Base-by-base conservation (phyloP, 2,113 vertebrate species). In the Ornithorhynchus anatinus region DNA sequence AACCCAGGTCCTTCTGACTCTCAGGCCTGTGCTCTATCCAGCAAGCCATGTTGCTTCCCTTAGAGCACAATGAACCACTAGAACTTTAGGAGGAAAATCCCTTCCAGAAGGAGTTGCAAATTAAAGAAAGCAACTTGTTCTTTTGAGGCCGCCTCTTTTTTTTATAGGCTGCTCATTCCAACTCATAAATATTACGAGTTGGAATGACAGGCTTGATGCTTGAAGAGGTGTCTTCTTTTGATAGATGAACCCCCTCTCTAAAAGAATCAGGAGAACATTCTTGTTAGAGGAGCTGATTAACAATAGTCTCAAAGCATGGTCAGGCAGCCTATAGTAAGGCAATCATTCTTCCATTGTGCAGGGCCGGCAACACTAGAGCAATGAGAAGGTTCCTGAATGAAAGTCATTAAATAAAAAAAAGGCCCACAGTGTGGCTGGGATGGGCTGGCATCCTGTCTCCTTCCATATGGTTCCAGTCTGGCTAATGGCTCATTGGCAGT, bases 391-490 rank as follows among this genome's bases (percentile, higher is more conserved):
- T 68, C 77, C 81, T 81, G 60, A 58, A 63, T 70, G 67, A 72
- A 60, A 85, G 77, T 57, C 75, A 84, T 84, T 84, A 75, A 15
- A 15, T 67, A 77, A 72, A 82, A 57, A 57, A n/a, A n/a, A 77
- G 77, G 75, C 70, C 80, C 83, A 77, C 75, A 68, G 80, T 84
- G 84, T 77, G 72, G 70, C 80, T 81, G 77, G 80, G 64, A 64
- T 73, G 86, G 75, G 78, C 78, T 83, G 59, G 75, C 67, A 78
- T 72, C 72, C 72, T 73, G 60, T 85, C 80, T 73, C 83, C 85
- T 63, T 84, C 86, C 83, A 85, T 88, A 88, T 88, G 83, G 83
- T 78, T 84, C 37, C 59, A 73, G 86, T 84, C 80, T 88, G 81
- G 86, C 43, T 32, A 84, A 79, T 68, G 69, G 75, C 64, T 81